Evolutionary conservation across 2,113 vertebrate genomes (phyloP), one percentile per base, ranked within the genome.

Genomic region (Cyprinodon tularosa): DNA sequence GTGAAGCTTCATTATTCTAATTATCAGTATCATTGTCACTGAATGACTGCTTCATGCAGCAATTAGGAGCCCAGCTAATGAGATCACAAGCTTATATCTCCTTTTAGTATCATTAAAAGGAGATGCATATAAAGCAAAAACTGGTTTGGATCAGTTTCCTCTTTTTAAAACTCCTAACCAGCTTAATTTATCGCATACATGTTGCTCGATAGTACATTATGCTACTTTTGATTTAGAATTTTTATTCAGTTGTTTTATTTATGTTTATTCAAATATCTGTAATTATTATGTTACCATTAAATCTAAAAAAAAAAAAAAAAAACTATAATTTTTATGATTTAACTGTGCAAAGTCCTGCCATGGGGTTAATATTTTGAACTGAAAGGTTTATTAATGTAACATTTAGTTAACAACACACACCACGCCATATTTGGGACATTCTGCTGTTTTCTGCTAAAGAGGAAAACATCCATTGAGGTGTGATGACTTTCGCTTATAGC

Each of bases 1-100:
- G 66, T 82, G 76, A 86, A 86, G 70, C 45, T 65, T 79, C 74
- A 74, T 83, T 77, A 85, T 63, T 53, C 62, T 84, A 66, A 82
- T 84, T 77, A 81, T 62, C 67, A 3, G 47, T 64, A 45, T 78
- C 72, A 59, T 64, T 45, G 50, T 81, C 77, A 57, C 44, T 40
- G 44, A 66, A 62, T 65, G 8, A 72, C 78, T 68, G 37, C 73
- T 80, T 62, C 12, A 73, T 29, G 60, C 44, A 62, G 50, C 1
- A 72, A 77, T 67, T 72, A 48, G 68, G 37, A 78, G 61, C 17
- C 10, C 36, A 14, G 22, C 14, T 84, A 61, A 57, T 76, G 48
- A 48, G 3, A 42, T 68, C 67, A 11, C 3, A 12, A 57, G 37
- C 4, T 68, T 4, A 73, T 71, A 67, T 29, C 66, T 71, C 9